Evolutionary conservation across 2,113 vertebrate genomes (phyloP).

Genomic region (Lichenostomus cassidix): DNA sequence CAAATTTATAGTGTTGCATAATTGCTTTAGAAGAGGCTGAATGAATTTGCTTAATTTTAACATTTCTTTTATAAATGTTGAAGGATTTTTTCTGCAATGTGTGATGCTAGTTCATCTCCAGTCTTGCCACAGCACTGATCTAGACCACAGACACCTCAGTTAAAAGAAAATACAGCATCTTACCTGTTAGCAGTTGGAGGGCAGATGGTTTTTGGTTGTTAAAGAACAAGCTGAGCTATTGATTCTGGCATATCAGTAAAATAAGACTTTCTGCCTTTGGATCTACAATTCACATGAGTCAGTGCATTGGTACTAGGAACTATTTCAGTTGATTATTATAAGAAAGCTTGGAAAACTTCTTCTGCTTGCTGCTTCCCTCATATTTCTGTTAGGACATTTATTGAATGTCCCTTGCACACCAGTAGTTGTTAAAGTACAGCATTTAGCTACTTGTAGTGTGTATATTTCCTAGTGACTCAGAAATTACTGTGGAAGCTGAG

Average conservation of each 20-base stretch:
- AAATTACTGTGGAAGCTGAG: neutral
- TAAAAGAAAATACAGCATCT: neutral
- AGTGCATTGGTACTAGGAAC: neutral
- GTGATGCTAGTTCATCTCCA: neutral
- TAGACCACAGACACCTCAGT: neutral
- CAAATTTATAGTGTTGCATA: slow-evolving; percentile 42
- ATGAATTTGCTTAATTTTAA: slow-evolving; percentile 11
- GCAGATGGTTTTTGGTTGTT: neutral
- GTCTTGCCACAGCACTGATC: neutral
- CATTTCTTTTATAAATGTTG: neutral
- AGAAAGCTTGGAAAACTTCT: neutral
- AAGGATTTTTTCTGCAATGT: neutral
- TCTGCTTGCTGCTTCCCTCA: neutral
- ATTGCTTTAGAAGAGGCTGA: slow-evolving; percentile 28
- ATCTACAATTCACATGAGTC: neutral
- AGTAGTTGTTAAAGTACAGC: neutral
- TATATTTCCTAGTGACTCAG: neutral
- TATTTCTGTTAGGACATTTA: neutral
- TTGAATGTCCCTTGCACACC: neutral
- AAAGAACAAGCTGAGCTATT: neutral
- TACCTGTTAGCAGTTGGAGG: neutral
- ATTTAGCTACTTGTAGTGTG: neutral
- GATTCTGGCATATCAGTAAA: neutral
- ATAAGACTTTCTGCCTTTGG: neutral
- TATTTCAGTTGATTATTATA: neutral